Evolutionary conservation across 2,888 invertebrate species (phyloP), one percentile per base, ranked within the genome.

Genomic region (Chrysolina oricalcia): DNA sequence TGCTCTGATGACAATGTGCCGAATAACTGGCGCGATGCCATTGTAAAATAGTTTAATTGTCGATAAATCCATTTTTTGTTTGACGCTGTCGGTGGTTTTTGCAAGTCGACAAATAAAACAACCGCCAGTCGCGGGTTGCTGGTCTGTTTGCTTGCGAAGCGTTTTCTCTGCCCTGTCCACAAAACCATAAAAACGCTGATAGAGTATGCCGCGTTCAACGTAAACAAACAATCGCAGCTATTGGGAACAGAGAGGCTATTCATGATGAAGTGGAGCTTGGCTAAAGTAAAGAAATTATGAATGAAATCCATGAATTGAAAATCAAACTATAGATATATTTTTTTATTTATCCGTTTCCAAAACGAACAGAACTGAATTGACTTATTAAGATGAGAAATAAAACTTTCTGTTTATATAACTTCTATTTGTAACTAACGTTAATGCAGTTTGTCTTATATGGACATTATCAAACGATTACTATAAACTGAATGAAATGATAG

Each of bases 11-110:
- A 75, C 74, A 72, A 72, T 70, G 71, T 78, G 75, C 78, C 78
- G 75, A 78, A 78, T 74, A 75, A 77, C 74, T 78, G 69, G 73
- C 75, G 73, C 73, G 73, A 75, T 27, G 59, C 74, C 75, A 71
- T 73, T 74, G 75, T 72, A 77, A 77, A 80, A 81, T 80, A 80
- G 76, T 79, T 80, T 80, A 81, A 80, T 80, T 78, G 80, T 70
- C 79, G 69, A 80, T 79, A 78, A 80, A 80, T 80, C 75, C 77
- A 78, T 78, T 78, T 80, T 80, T 80, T 80, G 41, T 73, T 73
- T 76, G 69, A 59, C 59, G 35, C 59, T n/a, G 59, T 13, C 59
- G 2, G 59, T n/a, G 59, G 27, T 59, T 59, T 35, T 46, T 66
- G 43, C 23, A 71, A 67, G 71, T 71, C 67, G 53, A 67, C 71